phyloP scores from a whole-genome alignment of 2,113 vertebrate species.

The Mormoops blainvillei region DNA sequence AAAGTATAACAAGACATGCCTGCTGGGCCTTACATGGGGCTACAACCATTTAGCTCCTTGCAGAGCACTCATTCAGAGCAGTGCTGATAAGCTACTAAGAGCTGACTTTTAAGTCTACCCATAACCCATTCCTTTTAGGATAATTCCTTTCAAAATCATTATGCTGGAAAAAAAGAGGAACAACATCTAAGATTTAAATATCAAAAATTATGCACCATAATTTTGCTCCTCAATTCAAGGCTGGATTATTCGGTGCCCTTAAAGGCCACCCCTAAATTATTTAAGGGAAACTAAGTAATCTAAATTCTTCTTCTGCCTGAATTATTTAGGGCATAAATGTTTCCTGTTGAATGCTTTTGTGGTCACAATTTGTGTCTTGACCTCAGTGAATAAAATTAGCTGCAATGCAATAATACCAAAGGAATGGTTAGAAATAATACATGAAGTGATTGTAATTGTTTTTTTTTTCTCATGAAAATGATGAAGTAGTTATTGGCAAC shows the following conservation, averaged over 20 bases:
- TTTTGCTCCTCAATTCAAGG: constrained; percentile 48
- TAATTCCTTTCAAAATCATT: constrained; percentile 42
- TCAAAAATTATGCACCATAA: constrained; percentile 22
- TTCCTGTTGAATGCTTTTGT: constrained; percentile 73
- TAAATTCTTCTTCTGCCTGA: constrained; percentile 69
- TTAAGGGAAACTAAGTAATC: constrained; percentile 72
- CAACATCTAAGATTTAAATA: constrained; percentile 47
- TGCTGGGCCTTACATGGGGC: background rate
- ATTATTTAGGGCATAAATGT: constrained; percentile 78
- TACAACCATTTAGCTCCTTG: constrained; percentile 25
- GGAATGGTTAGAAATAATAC: constrained; percentile 42
- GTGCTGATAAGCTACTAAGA: background rate
- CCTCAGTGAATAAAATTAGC: constrained; percentile 71
- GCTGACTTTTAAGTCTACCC: constrained; percentile 8
- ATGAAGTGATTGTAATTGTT: background rate
- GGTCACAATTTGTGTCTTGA: constrained; percentile 59
- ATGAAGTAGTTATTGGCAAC: background rate
- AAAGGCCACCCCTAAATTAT: constrained; percentile 75
- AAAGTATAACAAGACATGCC: background rate
- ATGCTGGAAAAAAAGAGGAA: constrained; percentile 36
- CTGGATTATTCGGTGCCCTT: constrained; percentile 52
- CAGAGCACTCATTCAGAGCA: constrained; percentile 36
- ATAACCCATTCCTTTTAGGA: constrained; percentile 21
- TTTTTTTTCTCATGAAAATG: constrained; percentile 32
- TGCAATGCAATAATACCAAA: constrained; percentile 63